Conservation (phyloP, 2,797 vertebrate genomes). For the Toxotes lorentzi region DNA sequence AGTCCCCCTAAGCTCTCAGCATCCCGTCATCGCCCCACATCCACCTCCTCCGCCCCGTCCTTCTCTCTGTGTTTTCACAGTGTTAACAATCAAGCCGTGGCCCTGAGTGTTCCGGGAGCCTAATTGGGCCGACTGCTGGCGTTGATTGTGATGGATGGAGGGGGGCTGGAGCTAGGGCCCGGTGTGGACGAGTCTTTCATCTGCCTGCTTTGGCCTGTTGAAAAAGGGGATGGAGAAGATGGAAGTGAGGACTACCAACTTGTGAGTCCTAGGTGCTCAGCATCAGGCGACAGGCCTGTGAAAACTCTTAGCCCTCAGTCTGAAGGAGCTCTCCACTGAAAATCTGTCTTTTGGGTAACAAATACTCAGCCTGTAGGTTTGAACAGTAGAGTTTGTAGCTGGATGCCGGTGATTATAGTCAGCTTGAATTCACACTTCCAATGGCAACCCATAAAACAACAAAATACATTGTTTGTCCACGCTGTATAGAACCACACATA, state of each 20-base stretch:
- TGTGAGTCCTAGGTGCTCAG: conserved; percentile 17
- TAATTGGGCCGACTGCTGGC: conserved; percentile 82
- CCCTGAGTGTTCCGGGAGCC: conserved; percentile 81
- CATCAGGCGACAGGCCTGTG: conserved; percentile 11
- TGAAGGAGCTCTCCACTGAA: not conserved
- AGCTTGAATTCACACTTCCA: not conserved
- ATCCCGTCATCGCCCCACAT: conserved; percentile 60
- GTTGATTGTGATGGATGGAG: conserved; percentile 87
- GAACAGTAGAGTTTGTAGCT: not conserved
- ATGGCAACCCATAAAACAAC: not conserved
- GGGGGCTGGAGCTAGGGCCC: conserved; percentile 50
- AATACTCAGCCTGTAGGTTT: not conserved
- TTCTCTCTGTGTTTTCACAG: conserved; percentile 76
- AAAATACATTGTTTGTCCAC: too few relatives aligned
- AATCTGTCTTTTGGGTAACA: not conserved
- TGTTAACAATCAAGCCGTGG: conserved; percentile 84
- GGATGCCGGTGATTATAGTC: not conserved
- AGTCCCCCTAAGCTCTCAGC: conserved; percentile 53
- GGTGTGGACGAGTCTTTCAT: conserved; percentile 78
- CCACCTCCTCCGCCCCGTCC: conserved; percentile 36
- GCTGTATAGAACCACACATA: not conserved
- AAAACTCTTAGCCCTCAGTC: not conserved
- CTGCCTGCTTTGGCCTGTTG: conserved; percentile 54
- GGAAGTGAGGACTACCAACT: not conserved
- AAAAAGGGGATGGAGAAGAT: conserved; percentile 38